A percentile compares a stretch with the other conserved stretches of the same genome.
Evolutionary conservation across 35 echinoderm and acorn worm species (phyloP).

Genomic region (Ophiothrix spiculata): DNA sequence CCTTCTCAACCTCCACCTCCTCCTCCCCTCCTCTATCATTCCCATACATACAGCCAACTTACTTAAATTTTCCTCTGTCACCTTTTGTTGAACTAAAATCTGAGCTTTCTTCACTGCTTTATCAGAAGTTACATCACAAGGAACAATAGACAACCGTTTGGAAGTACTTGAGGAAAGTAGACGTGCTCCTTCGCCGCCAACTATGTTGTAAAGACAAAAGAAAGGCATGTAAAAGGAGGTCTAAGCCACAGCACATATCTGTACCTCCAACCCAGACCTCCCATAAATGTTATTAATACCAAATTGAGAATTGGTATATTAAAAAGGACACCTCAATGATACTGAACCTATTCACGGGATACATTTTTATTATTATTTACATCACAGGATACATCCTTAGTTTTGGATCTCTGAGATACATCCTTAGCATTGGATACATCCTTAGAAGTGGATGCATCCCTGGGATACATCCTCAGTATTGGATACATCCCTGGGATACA

Average conservation of each 20-base stretch:
- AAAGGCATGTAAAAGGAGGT: not conserved
- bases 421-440: too few species aligned
- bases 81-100: not conserved
- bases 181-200: not conserved
- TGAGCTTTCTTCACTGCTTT: constrained; percentile 20
- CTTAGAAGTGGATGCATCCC: too few species aligned
- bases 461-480: too few species aligned
- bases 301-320: not conserved
- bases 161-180: not conserved
- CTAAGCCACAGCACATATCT: too few species aligned
- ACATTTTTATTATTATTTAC: not conserved
- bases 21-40: too few species aligned
- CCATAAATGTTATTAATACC: not conserved
- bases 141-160: constrained; percentile 13
- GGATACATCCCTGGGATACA: too few species aligned
- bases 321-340: not conserved
- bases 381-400: too few species aligned
- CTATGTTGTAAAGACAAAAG: not conserved
- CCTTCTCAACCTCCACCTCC: too few species aligned
- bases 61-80: not conserved
- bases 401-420: too few species aligned
- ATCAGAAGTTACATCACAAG: constrained; percentile 49
- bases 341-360: not conserved
- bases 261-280: too few species aligned
- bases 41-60: too few species aligned